These are phyloP conservation scores for Acheta domesticus DNA, from an alignment of 2,888 invertebrate species.

Conservation along the genomic window DNA sequence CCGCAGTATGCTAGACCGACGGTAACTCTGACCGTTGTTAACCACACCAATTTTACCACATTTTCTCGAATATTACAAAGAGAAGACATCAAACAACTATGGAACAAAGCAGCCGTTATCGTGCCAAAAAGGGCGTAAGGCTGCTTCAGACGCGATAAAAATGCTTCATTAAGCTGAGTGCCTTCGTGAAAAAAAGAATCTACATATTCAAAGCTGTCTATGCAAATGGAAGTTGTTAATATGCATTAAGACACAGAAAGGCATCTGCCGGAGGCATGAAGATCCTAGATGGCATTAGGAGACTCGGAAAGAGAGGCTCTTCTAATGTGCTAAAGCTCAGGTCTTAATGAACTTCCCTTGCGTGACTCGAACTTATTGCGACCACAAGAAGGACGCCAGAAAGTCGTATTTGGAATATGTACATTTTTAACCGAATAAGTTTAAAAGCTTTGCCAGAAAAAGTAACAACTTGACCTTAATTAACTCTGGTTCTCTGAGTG, in stretches of 20 bases:
- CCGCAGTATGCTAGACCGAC: too few relatives aligned
- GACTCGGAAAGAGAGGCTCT: background rate
- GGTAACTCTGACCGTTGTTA: too few relatives aligned
- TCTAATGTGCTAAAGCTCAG: background rate
- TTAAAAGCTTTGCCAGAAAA: too few relatives aligned
- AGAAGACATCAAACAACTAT: too few relatives aligned
- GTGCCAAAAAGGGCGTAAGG: background rate
- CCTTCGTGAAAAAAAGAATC: background rate
- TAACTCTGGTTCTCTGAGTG: too few relatives aligned
- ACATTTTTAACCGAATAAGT: too few relatives aligned
- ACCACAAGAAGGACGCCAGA: too few relatives aligned
- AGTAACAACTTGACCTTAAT: too few relatives aligned
- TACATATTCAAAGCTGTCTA: conserved; percentile 7
- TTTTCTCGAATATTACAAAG: too few relatives aligned
- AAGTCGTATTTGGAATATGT: too few relatives aligned
- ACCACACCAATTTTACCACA: too few relatives aligned
- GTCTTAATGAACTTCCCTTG: background rate
- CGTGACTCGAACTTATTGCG: background rate
- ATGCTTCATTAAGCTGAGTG: background rate
- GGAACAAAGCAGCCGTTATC: too few relatives aligned
- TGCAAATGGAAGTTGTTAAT: conserved; percentile 6
- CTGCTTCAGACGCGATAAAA: background rate
- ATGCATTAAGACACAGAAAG: background rate
- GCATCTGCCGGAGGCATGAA: background rate
- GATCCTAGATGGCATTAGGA: background rate